These are phyloP conservation scores for Sebastes minor DNA, from an alignment of 2,797 vertebrate species.

Conservation along the genomic window DNA sequence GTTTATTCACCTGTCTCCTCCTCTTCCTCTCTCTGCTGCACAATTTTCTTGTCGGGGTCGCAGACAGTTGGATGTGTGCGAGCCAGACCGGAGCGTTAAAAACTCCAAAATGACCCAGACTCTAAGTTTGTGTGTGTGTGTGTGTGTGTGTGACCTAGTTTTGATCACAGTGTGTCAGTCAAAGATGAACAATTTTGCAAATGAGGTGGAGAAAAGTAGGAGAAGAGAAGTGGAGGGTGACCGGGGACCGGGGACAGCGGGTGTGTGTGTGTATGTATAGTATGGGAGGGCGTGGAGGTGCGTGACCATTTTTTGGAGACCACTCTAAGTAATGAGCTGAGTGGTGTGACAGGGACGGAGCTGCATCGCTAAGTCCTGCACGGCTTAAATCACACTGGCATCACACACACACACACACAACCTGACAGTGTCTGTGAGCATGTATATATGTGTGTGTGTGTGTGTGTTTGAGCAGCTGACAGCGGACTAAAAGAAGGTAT, in stretches of 20 bases:
- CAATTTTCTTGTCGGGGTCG: background rate
- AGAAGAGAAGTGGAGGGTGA: conserved; percentile 19
- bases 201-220: conserved; percentile 44
- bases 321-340: conserved; percentile 73
- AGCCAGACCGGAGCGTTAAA: conserved; percentile 3
- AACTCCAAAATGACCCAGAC: conserved; percentile 25
- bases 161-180: conserved; percentile 7
- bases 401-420: conserved; percentile 37
- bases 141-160: no score
- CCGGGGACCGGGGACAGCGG: background rate
- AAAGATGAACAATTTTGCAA: conserved; percentile 70
- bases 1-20: conserved; percentile 8
- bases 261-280: conserved; percentile 5
- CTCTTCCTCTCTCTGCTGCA: background rate
- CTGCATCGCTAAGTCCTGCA: conserved; percentile 62
- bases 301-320: conserved; percentile 60
- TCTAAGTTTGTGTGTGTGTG: conserved; percentile 3
- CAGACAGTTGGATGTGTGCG: conserved; percentile 1
- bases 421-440: background rate
- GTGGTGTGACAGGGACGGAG: conserved; percentile 43
- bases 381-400: conserved; percentile 70
- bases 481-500: background rate
- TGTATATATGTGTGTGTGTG: background rate
- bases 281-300: conserved; percentile 10
- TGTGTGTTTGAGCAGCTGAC: background rate